phyloP scores from a whole-genome alignment of 92 coral and sea anemone genomes.

The Porites cylindrica region DNA sequence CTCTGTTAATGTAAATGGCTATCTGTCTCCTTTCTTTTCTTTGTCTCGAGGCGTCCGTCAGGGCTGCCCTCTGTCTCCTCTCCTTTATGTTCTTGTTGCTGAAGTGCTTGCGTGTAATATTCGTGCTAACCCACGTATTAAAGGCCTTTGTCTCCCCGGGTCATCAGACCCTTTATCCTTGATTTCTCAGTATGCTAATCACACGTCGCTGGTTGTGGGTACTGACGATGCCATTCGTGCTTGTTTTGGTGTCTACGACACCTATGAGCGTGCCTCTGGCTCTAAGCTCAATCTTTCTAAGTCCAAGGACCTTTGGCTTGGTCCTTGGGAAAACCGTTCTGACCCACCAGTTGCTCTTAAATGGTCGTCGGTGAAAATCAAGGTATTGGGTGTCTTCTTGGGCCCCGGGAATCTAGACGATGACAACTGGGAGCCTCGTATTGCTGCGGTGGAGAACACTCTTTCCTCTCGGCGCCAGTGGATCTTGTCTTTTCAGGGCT shows the following conservation, averaged over 20 bases:
- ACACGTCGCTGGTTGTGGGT: neutral
- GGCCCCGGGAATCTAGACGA: constrained; percentile 22
- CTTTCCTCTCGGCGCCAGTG: constrained; percentile 15
- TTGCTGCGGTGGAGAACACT: neutral
- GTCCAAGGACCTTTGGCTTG: constrained; percentile 9
- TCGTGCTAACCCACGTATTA: neutral
- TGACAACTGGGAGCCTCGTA: constrained; percentile 13
- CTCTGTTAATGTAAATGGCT: constrained; percentile 28
- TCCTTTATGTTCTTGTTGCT: constrained; percentile 29
- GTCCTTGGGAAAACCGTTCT: neutral
- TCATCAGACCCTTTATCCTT: neutral
- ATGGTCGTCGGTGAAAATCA: neutral
- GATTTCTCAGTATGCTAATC: constrained; percentile 11
- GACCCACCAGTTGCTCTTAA: neutral
- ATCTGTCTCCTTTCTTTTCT: neutral
- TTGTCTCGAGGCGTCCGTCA: constrained; percentile 31
- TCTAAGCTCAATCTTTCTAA: neutral
- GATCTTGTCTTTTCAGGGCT: constrained; percentile 8
- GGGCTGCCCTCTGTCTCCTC: constrained; percentile 67
- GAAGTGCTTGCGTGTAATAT: constrained; percentile 49
- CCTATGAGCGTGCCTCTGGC: constrained; percentile 7
- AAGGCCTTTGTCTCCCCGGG: neutral
- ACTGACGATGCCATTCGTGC: neutral
- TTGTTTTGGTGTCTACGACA: neutral
- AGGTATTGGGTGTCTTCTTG: neutral